Percentiles rank a stretch among this genome's conserved stretches.
phyloP scores from a whole-genome alignment of 2,888 invertebrate genomes.

The Dasysyrphus albostriatus region DNA sequence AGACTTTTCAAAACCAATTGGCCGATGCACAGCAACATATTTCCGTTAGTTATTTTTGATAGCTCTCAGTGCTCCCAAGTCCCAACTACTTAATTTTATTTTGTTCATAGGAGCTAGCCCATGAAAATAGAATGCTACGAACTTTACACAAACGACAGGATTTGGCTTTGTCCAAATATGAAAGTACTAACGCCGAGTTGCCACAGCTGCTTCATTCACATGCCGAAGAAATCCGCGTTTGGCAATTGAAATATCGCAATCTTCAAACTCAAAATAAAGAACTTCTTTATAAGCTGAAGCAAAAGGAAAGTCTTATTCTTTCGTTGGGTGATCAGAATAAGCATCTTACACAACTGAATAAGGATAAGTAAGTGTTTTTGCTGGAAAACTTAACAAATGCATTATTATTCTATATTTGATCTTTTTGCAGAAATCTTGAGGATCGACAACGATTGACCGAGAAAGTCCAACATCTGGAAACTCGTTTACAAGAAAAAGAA shows the following conservation, averaged over 20 bases:
- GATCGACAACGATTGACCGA: slow-evolving; percentile 90
- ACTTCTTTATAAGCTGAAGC: slow-evolving; percentile 87
- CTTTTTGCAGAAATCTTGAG: slow-evolving; percentile 86
- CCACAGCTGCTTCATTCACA: slow-evolving; percentile 90
- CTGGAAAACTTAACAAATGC: neutral
- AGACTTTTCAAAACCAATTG: slow-evolving; percentile 91
- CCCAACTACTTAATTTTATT: neutral
- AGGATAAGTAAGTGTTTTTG: slow-evolving; percentile 85
- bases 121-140: slow-evolving; percentile 90
- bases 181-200: slow-evolving; percentile 91
- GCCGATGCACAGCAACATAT: slow-evolving; percentile 92
- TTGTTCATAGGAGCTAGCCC: slow-evolving; percentile 86
- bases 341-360: slow-evolving; percentile 88
- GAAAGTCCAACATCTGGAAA: slow-evolving; percentile 86
- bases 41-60: slow-evolving; percentile 85
- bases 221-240: slow-evolving; percentile 90
- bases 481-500: slow-evolving; percentile 86
- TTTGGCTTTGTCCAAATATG: slow-evolving; percentile 89
- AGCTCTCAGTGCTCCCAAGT: neutral
- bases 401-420: neutral
- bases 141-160: slow-evolving; percentile 92
- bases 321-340: slow-evolving; percentile 88
- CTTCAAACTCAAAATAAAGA: slow-evolving; percentile 87
- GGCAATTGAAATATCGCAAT: slow-evolving; percentile 89
- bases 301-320: slow-evolving; percentile 88